Conservation (phyloP, 1,140 invertebrate genomes). For the Myzus persicae region DNA sequence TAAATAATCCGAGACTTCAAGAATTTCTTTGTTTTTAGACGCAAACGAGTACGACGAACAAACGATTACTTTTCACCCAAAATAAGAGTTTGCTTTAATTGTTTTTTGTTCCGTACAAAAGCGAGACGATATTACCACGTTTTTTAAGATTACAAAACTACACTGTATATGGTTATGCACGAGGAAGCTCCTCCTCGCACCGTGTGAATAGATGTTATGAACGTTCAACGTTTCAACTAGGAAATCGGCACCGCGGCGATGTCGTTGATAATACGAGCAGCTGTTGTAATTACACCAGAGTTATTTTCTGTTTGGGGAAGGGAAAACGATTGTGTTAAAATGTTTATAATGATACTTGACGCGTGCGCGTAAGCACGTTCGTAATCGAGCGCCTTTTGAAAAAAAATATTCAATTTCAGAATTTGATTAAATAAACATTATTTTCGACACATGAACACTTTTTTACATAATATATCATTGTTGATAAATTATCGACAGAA, state of each 20-base stretch:
- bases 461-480: neutral
- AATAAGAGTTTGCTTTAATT: neutral
- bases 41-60: neutral
- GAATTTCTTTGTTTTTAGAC: neutral
- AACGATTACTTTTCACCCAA: neutral
- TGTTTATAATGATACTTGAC: neutral
- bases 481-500: conserved; percentile 10
- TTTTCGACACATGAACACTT: neutral
- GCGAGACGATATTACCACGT: neutral
- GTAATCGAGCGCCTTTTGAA: neutral
- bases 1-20: neutral
- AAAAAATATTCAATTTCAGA: conserved; percentile 2
- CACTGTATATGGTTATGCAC: neutral
- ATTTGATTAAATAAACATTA: neutral
- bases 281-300: neutral
- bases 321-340: neutral
- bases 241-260: neutral
- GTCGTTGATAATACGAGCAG: neutral
- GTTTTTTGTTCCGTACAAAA: neutral
- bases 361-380: neutral
- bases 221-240: neutral
- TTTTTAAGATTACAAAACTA: neutral
- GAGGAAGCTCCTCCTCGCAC: neutral
- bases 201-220: conserved; percentile 17
- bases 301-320: neutral